Evolutionary conservation across 2,113 vertebrate genomes (phyloP).

Genomic region (Rhipidura dahli): DNA sequence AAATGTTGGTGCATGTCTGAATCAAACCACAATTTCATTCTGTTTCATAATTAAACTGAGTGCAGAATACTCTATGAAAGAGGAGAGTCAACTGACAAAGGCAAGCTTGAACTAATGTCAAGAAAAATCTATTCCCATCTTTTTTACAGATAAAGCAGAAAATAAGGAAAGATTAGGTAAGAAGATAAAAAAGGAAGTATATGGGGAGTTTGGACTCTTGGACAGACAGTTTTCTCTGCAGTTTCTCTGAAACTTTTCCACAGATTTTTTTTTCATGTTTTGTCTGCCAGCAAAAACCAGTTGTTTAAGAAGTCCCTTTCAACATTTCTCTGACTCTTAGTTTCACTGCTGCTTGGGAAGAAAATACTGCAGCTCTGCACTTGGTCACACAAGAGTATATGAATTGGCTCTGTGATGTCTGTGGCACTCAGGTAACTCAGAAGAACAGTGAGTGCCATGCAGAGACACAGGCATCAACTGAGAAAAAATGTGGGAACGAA

Average conservation of each 20-base stretch:
- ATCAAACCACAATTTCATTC: not conserved
- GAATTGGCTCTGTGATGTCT: not conserved
- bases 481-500: not conserved
- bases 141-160: not conserved
- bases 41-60: not conserved
- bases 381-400: not conserved
- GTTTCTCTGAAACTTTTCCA: not conserved
- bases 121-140: not conserved
- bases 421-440: not conserved
- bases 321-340: not conserved
- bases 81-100: not conserved
- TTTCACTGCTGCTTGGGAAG: not conserved
- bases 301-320: not conserved
- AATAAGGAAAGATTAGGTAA: not conserved
- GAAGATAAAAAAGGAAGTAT: not conserved
- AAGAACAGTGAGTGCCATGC: not conserved
- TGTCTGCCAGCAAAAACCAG: not conserved
- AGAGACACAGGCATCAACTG: not conserved
- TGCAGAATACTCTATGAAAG: not conserved
- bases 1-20: not conserved
- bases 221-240: not conserved
- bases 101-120: not conserved
- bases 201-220: not conserved
- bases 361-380: not conserved
- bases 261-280: not conserved